phyloP scores from a whole-genome alignment of 37 sponge, comb jelly and placozoan species.

The Geodia barretti region DNA sequence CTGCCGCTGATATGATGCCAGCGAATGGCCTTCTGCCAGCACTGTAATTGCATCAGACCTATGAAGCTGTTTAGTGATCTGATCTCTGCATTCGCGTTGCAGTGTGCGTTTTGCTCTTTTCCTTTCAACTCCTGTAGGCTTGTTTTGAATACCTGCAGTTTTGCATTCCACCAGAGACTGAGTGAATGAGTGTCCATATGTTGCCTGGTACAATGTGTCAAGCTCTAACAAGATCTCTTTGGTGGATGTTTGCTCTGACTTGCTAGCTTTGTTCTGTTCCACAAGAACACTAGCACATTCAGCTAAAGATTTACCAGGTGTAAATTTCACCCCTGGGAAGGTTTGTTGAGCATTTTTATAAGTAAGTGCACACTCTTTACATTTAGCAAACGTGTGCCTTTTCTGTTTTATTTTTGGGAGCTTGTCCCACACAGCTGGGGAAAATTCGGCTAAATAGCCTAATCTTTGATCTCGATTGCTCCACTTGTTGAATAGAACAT shows the following conservation, averaged over 20 bases:
- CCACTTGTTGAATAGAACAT: conserved; percentile 3
- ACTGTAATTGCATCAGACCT: conserved; percentile 2
- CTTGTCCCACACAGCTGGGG: conserved; percentile 1
- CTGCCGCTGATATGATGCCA: conserved; percentile 9
- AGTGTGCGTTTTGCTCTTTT: conserved; percentile 10
- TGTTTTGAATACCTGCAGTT: not conserved
- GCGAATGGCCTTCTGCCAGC: conserved; percentile 25
- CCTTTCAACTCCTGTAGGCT: conserved; percentile 14
- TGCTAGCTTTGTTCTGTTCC: not conserved
- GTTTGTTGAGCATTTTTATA: not conserved
- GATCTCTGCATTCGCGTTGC: conserved; percentile 14
- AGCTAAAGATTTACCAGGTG: not conserved
- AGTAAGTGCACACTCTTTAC: conserved; percentile 12
- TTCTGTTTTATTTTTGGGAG: not conserved
- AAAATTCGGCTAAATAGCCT: not conserved
- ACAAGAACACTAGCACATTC: not conserved
- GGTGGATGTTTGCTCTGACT: not conserved
- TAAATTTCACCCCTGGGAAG: conserved; percentile 1
- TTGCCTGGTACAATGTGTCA: not conserved
- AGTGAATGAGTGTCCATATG: conserved; percentile 1
- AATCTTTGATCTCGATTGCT: not conserved
- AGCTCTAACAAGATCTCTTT: conserved; percentile 1
- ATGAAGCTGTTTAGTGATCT: conserved; percentile 11
- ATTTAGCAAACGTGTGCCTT: not conserved
- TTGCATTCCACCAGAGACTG: not conserved